Percentiles rank a stretch among this genome's conserved stretches.
These are phyloP conservation scores for Typhlichthys eigenmanni DNA, from an alignment of 2,797 vertebrate genomes.

Conservation along the genomic window DNA sequence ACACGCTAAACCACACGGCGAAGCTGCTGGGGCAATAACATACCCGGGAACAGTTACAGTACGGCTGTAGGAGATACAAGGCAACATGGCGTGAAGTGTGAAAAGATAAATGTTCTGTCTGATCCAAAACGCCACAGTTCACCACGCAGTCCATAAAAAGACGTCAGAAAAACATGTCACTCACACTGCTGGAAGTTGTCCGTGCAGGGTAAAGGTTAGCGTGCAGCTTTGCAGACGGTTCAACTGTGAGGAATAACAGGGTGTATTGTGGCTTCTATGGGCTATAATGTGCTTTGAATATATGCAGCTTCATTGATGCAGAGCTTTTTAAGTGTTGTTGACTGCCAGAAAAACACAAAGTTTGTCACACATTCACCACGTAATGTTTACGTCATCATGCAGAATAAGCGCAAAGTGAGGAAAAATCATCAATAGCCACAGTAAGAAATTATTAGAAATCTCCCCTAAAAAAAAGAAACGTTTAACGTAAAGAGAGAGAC, in stretches of 20 bases:
- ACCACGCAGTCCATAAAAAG: constrained; percentile 23
- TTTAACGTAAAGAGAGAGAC: constrained; percentile 12
- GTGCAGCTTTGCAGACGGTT: constrained; percentile 19
- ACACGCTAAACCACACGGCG: constrained; percentile 68
- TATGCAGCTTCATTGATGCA: too few relatives aligned
- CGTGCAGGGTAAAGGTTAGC: constrained; percentile 18
- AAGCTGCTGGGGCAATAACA: constrained; percentile 65
- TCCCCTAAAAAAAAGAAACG: not conserved
- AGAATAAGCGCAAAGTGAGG: constrained; percentile 4
- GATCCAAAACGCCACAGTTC: constrained; percentile 1
- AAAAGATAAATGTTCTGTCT: constrained; percentile 3
- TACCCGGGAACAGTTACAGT: constrained; percentile 66
- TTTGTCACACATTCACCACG: too few relatives aligned
- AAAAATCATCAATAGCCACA: constrained; percentile 27
- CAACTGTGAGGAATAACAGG: constrained; percentile 19
- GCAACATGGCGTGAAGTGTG: constrained; percentile 2
- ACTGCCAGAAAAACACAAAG: not conserved
- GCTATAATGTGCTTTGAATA: not conserved
- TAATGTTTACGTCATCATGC: too few relatives aligned
- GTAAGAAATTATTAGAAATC: constrained; percentile 22
- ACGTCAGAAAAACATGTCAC: not conserved
- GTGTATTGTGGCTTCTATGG: constrained; percentile 3
- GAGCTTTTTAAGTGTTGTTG: not conserved
- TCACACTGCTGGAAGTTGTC: not conserved
- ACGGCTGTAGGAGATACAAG: constrained; percentile 31